Base-by-base conservation (phyloP, 2,113 vertebrate genomes). In the Hyperoodon ampullatus region DNA sequence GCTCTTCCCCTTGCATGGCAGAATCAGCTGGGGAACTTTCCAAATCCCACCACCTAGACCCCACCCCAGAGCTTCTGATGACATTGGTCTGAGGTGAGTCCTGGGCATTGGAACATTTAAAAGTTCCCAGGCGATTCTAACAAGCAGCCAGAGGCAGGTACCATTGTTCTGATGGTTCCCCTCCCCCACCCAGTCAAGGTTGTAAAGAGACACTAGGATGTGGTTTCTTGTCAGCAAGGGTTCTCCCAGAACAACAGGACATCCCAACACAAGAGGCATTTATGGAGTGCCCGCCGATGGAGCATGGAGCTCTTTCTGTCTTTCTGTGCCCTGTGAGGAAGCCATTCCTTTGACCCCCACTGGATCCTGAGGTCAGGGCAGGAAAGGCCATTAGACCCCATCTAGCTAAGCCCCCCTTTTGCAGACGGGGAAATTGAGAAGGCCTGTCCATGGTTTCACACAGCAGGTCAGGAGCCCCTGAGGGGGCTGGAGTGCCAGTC, bases 201-300 rank as follows among this genome's bases (percentile, higher is more conserved):
- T 50, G 74, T 44, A 16, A 72, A 28, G 81, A 72, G 58, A 30
- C n/a, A 2, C 21, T 10, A 9, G 19, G 47, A 18, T 9, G 1
- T 55, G 21, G 44, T 15, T 78, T 80, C 70, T 65, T 6, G 30
- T 23, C 58, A 21, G 33, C 0, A 18, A 23, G 13, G 5, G 19
- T 39, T 53, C 39, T 33, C 6, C 26, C 35, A 68, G 87, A 77
- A 50, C 66, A 58, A 21, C 11, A 3, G 0, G 2, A 6, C 30
- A 3, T 55, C 58, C 28, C 35, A 33, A 1, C 13, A 28, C 8
- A 0, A 86, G 55, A 74, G 3, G 1, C 12, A 1, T 6, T 66
- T 12, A 23, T 1, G 82, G 19, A 23, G 28, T 2, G 0, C 4
- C 39, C n/a, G 4, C n/a, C 0, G 1, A 26, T 3, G 0, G 24